A percentile compares a stretch with the other conserved stretches of the same genome.
Conservation (phyloP, 2,888 invertebrate genomes). For the Hesperia comma region DNA sequence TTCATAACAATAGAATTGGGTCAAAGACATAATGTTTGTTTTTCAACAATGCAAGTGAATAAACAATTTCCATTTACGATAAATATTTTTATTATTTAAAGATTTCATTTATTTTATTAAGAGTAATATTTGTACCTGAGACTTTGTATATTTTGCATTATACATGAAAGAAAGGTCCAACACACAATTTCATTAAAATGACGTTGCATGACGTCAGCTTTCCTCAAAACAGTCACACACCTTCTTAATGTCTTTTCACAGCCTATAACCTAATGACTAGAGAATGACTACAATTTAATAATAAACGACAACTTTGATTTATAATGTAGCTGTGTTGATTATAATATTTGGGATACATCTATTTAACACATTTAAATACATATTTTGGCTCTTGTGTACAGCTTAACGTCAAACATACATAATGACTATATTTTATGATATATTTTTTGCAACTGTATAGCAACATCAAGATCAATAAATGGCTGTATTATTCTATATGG, state of each 20-base stretch:
- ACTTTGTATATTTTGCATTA: slow-evolving; percentile 1
- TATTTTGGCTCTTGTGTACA: neutral
- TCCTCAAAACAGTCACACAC: neutral
- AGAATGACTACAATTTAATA: slow-evolving; percentile 54
- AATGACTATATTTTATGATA: neutral
- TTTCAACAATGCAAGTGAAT: slow-evolving; percentile 1
- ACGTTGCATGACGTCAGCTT: neutral
- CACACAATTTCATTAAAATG: slow-evolving; percentile 7
- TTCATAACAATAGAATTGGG: slow-evolving; percentile 9
- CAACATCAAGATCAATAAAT: neutral
- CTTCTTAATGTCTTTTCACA: slow-evolving; percentile 69
- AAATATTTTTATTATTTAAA: neutral
- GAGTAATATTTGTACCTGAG: neutral
- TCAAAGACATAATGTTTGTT: slow-evolving; percentile 17
- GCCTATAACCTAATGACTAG: slow-evolving; percentile 77
- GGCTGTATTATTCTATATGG: neutral
- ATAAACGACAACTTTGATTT: slow-evolving; percentile 11
- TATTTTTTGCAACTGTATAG: too few relatives aligned
- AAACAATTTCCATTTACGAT: neutral
- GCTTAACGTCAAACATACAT: slow-evolving; percentile 1
- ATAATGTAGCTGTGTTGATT: slow-evolving; percentile 16
- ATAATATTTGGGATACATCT: neutral
- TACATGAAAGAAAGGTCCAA: neutral
- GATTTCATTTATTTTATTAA: neutral
- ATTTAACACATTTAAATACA: neutral